Conservation (phyloP, 2,797 vertebrate species). For the Pyrocephalus nanus region DNA sequence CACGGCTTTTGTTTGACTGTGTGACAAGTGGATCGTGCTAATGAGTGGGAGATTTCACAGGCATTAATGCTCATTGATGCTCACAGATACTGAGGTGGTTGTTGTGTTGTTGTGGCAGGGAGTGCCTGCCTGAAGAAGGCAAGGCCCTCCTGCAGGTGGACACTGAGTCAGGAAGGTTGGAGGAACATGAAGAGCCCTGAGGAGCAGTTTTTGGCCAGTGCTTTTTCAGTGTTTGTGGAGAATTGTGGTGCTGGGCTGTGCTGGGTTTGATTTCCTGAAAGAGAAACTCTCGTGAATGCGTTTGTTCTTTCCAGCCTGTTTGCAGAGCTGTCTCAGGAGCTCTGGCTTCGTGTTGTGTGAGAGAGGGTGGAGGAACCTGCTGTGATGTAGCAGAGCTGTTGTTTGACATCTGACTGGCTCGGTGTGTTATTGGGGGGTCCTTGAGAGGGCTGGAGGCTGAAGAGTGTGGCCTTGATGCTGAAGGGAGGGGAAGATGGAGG, state of each 20-base stretch:
- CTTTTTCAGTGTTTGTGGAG: neutral
- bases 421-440: neutral
- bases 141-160: neutral
- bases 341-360: neutral
- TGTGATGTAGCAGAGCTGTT: neutral
- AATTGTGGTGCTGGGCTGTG: neutral
- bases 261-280: neutral
- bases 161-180: too few species aligned
- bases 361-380: too few species aligned
- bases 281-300: too few species aligned
- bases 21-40: neutral
- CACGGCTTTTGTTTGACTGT: neutral
- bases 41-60: neutral
- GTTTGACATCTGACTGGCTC: fast-evolving
- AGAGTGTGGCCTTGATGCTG: neutral
- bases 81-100: neutral
- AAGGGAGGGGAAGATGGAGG: neutral
- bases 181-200: too few species aligned
- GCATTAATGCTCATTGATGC: too few species aligned
- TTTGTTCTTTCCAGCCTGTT: neutral
- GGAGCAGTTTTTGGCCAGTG: neutral
- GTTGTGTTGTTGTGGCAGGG: neutral
- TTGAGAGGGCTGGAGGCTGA: neutral
- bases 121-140: neutral
- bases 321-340: fast-evolving